Base-by-base conservation (phyloP, 2,797 vertebrate species). In the Alosa sapidissima region DNA sequence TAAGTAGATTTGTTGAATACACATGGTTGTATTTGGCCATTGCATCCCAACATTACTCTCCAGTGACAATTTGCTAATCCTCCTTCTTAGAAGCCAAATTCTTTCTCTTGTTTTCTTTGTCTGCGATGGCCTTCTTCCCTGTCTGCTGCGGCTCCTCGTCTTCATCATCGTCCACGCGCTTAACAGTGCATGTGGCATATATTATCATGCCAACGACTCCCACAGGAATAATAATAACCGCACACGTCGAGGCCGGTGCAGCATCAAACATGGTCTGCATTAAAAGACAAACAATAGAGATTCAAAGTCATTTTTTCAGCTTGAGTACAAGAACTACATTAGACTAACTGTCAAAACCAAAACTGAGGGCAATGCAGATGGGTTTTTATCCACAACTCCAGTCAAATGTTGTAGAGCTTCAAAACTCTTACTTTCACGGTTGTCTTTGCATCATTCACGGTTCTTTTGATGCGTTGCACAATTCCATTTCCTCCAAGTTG, bases 401-500 rank as follows among this genome's bases (percentile, higher is more conserved):
- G 5, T 36, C 36, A 36, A 62, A 72, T 72, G 62, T 28, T 41
- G 51, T 33, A 60, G 28, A 28, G 58, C 68, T 28, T 81, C 85
- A 86, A 41, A n/a, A 75, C 85, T 94, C 95, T 95, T 91, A 97
- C 96, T 89, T 95, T 92, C 84, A 97, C 81, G 14, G 95, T 95
- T 87, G 94, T 94, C 82, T 94, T 96, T 81, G 94, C 93, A 90
- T 97, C 96, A 92, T 95, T 97, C 78, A 93, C 84, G 85, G 95
- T 89, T 92, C 97, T 96, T 91, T 95, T 97, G 89, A 96, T 88
- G 85, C 94, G 92, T 41, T 96, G 96, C 75, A 94, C 89, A 90
- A 96, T 90, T 89, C 97, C 95, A 90, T 97, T 96, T 86, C 97
- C 97, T 89, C 97, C 97, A 68, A 96, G 95, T 84, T 95, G 94